Evolutionary conservation across 2,888 invertebrate species (phyloP), one percentile per base, ranked within the genome.

Genomic region (Cremastobaeus sp.): DNA sequence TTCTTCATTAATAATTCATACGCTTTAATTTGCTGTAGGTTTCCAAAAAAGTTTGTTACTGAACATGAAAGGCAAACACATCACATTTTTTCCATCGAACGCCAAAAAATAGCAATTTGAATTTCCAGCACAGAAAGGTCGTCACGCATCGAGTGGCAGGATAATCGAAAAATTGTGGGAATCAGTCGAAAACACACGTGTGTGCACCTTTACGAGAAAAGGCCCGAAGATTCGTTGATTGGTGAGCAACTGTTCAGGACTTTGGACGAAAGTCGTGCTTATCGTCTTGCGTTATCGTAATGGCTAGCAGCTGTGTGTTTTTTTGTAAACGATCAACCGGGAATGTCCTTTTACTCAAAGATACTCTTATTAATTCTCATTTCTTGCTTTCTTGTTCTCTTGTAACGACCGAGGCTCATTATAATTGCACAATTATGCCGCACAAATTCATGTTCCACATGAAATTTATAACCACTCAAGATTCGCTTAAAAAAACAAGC

Each of bases 171-270:
- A 60, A 70, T 62, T 60, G 60, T 54, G 35, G 69, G 54, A 39
- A 60, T 62, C 54, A 41, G 60, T 1, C 14, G 28, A 18, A 5
- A 37, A 69, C 39, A 69, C 60, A 62, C 60, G 69, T 62, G 69
- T 62, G 69, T 28, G 52, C 69, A 69, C 72, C 55, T 75, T 75
- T 66, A 74, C 68, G 35, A 71, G 65, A 47, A 62, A 48, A 48
- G 62, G 12, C 45, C 64, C 66, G 35, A 62, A 66, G 72, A 76
- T 69, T 72, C 60, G 47, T 59, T 62, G 66, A 59, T 69, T 70
- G 60, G 54, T 37, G 41, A 52, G 34, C 60, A 60, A 69, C 69
- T 60, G 60, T 60, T 60, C 43, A 34, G 32, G 25, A 39, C 70
- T 54, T 55, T 48, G 48, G 28, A 70, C 70, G 52, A 60, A 60